Evolutionary conservation across 1,140 invertebrate species (phyloP).

Genomic region (Orussus abietinus): DNA sequence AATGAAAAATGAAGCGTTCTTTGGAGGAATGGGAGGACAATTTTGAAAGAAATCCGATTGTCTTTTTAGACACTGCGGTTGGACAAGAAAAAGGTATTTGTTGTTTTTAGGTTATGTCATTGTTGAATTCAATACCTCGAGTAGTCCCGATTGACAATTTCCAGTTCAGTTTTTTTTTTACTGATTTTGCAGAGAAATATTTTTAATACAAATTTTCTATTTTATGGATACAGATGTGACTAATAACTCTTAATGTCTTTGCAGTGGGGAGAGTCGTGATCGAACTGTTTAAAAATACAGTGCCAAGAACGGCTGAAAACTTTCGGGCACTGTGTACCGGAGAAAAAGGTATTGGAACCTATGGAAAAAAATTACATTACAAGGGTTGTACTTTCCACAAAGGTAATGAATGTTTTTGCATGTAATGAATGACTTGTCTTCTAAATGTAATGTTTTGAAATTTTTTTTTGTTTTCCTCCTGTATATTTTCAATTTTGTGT

Average conservation of each 20-base stretch:
- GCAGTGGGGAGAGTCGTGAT: slow-evolving; percentile 76
- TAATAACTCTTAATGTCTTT: slow-evolving; percentile 37
- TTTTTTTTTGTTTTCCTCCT: slow-evolving; percentile 7
- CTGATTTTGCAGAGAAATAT: slow-evolving; percentile 3
- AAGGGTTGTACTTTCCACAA: slow-evolving; percentile 74
- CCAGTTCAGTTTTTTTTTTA: slow-evolving; percentile 9
- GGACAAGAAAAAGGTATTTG: slow-evolving; percentile 54
- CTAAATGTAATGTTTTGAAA: slow-evolving; percentile 3
- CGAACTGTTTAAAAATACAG: slow-evolving; percentile 77
- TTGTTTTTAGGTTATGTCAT: slow-evolving; percentile 23
- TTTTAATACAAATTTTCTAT: slow-evolving; percentile 16
- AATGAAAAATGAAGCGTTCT: slow-evolving; percentile 24
- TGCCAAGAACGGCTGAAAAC: slow-evolving; percentile 88
- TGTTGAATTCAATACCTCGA: slow-evolving; percentile 13
- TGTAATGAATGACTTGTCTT: neutral
- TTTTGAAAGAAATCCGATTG: slow-evolving; percentile 51
- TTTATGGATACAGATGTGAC: slow-evolving; percentile 5
- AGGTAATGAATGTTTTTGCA: slow-evolving; percentile 48
- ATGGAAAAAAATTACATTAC: slow-evolving; percentile 69
- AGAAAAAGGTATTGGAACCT: slow-evolving; percentile 69
- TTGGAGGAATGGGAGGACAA: slow-evolving; percentile 6
- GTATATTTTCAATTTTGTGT: slow-evolving; percentile 9
- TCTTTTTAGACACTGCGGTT: slow-evolving; percentile 69
- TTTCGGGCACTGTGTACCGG: slow-evolving; percentile 87
- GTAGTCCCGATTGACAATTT: slow-evolving; percentile 1